Conservation (phyloP, 1,140 invertebrate species). For the Zophobas morio region DNA sequence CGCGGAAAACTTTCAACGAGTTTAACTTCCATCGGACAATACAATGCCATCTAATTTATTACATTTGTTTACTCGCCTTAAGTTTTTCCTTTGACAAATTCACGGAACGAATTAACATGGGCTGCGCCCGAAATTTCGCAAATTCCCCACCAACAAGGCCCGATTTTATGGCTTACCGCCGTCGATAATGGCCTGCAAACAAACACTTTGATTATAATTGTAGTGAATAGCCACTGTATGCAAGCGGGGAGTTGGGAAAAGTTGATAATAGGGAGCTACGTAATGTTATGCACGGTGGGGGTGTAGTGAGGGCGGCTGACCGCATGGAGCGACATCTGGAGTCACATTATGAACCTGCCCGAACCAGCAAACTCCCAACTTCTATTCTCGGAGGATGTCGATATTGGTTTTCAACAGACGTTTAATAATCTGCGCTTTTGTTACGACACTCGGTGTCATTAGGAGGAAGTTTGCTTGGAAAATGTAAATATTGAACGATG, state of each 20-base stretch:
- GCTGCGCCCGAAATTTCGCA: not conserved
- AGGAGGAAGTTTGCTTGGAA: constrained; percentile 7
- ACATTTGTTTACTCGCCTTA: constrained; percentile 50
- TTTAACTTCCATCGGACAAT: constrained; percentile 52
- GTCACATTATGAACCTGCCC: constrained; percentile 40
- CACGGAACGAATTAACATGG: not conserved
- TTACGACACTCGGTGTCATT: constrained; percentile 15
- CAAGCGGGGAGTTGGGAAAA: not conserved
- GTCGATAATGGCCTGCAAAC: constrained; percentile 5
- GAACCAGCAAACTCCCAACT: constrained; percentile 19
- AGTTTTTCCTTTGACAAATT: constrained; percentile 43
- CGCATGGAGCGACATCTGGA: constrained; percentile 37
- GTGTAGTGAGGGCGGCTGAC: constrained; percentile 13
- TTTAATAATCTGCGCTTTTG: constrained; percentile 43
- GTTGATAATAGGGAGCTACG: constrained; percentile 1
- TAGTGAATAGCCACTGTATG: not conserved
- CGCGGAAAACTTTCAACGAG: constrained; percentile 53
- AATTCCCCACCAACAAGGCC: not conserved
- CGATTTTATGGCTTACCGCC: not conserved
- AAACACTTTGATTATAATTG: not conserved
- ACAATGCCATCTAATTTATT: constrained; percentile 53
- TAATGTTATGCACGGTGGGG: constrained; percentile 19
- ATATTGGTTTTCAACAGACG: constrained; percentile 47
- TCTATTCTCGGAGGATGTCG: not conserved
- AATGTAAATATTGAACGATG: constrained; percentile 25